These are phyloP conservation scores for Altica lythri DNA, from an alignment of 2,888 invertebrate species.

Conservation along the genomic window DNA sequence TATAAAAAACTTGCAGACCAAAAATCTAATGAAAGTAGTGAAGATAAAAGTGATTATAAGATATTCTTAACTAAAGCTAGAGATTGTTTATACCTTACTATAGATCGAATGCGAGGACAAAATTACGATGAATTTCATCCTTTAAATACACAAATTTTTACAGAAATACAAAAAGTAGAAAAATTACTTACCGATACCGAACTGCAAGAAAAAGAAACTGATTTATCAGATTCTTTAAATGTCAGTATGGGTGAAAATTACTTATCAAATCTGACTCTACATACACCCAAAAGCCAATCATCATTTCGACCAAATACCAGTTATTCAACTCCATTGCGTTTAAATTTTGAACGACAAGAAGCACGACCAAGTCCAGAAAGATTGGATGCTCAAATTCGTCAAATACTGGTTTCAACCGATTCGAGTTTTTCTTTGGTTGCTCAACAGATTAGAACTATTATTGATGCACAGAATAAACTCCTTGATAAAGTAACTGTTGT, in stretches of 20 bases:
- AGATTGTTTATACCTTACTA: conserved; percentile 74
- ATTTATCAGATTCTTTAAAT: conserved; percentile 55
- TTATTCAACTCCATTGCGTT: conserved; percentile 52
- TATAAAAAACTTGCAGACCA: conserved; percentile 75
- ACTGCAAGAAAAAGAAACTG: neutral
- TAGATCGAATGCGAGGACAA: conserved; percentile 71
- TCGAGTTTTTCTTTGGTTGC: conserved; percentile 64
- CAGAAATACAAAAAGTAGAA: conserved; percentile 66
- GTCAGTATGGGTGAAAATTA: conserved; percentile 56
- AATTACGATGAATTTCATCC: conserved; percentile 70
- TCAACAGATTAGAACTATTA: conserved; percentile 64
- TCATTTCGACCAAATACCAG: conserved; percentile 37
- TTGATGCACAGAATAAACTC: conserved; percentile 66
- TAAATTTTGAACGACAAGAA: conserved; percentile 56
- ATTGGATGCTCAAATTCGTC: conserved; percentile 74
- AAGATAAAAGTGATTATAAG: conserved; percentile 65
- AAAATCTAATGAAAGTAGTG: conserved; percentile 60
- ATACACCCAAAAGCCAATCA: conserved; percentile 24
- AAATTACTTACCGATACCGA: conserved; percentile 60
- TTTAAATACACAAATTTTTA: conserved; percentile 65
- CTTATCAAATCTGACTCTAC: conserved; percentile 31
- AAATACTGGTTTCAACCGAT: conserved; percentile 66
- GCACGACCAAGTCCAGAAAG: conserved; percentile 71
- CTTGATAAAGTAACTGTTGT: conserved; percentile 62
- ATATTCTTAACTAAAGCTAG: conserved; percentile 70